Evolutionary conservation across 1,140 invertebrate genomes (phyloP).

Genomic region (Nasonia longicornis): DNA sequence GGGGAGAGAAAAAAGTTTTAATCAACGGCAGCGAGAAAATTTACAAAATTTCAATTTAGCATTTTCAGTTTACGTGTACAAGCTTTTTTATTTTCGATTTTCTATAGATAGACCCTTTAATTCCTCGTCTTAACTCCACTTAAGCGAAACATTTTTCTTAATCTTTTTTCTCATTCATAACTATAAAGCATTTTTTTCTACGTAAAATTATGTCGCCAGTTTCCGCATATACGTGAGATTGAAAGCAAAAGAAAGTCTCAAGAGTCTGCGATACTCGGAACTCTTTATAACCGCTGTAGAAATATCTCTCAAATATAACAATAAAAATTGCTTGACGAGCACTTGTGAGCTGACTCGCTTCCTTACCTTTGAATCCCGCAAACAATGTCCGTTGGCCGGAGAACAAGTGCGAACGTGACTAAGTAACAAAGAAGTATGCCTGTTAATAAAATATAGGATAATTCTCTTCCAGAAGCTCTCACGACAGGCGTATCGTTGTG

Average conservation of each 20-base stretch:
- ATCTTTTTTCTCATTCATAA: no score
- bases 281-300: neutral
- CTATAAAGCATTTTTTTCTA: no score
- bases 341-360: neutral
- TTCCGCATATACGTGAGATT: neutral
- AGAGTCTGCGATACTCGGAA: neutral
- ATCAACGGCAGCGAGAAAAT: neutral
- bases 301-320: neutral
- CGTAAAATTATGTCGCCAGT: no score
- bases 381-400: conserved; percentile 81
- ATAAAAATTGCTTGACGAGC: neutral
- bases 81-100: no score
- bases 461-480: conserved; percentile 88
- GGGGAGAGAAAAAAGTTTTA: neutral
- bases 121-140: no score
- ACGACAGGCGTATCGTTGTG: conserved; percentile 90
- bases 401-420: conserved; percentile 86
- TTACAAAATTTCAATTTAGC: neutral
- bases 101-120: no score
- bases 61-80: conserved; percentile 21
- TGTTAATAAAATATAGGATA: conserved; percentile 88
- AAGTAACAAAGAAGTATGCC: conserved; percentile 92
- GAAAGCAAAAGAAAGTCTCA: neutral
- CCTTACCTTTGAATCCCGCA: conserved; percentile 82
- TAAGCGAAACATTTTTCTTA: no score